Conservation (phyloP, 2,888 invertebrate species). For the Caenorhabditis uteleia region DNA sequence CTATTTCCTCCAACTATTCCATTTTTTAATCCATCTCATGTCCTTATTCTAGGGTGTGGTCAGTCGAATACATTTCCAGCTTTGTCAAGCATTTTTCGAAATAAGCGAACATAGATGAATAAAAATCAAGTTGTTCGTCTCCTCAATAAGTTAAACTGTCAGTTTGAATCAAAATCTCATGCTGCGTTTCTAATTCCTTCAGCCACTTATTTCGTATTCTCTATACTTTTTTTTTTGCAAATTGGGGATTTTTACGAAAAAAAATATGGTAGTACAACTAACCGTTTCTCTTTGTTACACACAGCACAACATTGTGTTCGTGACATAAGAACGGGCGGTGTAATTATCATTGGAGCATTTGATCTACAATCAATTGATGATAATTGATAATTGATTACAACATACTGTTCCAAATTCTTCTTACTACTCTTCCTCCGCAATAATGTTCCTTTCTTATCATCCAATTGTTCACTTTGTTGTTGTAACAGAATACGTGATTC, state of each 20-base stretch:
- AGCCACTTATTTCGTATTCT: no score
- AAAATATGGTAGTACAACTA: slow-evolving; percentile 6
- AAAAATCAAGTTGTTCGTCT: no score
- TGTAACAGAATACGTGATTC: slow-evolving; percentile 32
- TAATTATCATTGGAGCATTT: slow-evolving; percentile 45
- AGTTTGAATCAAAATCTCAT: no score
- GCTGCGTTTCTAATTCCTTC: no score
- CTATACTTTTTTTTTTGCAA: no score
- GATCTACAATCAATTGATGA: neutral
- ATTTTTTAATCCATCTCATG: no score
- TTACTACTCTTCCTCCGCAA: slow-evolving; percentile 31
- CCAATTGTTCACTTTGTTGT: slow-evolving; percentile 23
- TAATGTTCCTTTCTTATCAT: slow-evolving; percentile 26
- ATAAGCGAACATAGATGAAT: no score
- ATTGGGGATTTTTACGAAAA: slow-evolving; percentile 7
- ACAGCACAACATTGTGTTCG: slow-evolving; percentile 39
- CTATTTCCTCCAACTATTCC: no score
- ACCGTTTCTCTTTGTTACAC: slow-evolving; percentile 42
- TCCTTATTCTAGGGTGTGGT: no score
- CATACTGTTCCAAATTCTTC: slow-evolving; percentile 5
- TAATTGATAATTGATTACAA: neutral
- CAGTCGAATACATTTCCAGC: no score
- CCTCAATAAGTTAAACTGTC: no score
- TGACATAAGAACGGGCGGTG: slow-evolving; percentile 44
- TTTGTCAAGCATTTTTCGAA: no score